Evolutionary conservation across 1,140 invertebrate species (phyloP), one percentile per base, ranked within the genome.

Genomic region (Eueides isabella): DNA sequence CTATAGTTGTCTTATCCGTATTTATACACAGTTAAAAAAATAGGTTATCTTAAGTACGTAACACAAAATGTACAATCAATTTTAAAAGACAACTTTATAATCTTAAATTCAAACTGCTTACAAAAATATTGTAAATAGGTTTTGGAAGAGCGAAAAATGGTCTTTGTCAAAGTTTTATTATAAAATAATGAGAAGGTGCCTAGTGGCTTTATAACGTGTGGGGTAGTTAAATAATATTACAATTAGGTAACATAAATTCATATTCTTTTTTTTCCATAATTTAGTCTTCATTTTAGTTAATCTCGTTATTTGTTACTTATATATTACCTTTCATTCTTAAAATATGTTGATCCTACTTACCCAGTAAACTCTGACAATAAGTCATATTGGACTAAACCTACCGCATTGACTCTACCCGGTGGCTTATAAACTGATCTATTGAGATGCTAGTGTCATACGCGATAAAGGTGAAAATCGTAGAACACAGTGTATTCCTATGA

Each of bases 261-360:
- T n/a, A n/a, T n/a, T n/a, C n/a, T n/a, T n/a, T n/a, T n/a, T n/a
- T n/a, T n/a, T n/a, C n/a, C n/a, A n/a, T n/a, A n/a, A n/a, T n/a
- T n/a, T n/a, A n/a, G n/a, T n/a, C n/a, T n/a, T n/a, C n/a, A n/a
- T n/a, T n/a, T n/a, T n/a, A n/a, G n/a, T 66, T 67, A 23, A 30
- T 33, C 5, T 11, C n/a, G n/a, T 55, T 66, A 55, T 70, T 67
- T 67, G 64, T 71, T 71, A 74, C 14, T 14, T 63, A n/a, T 38
- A 30, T 63, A 63, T 63, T 14, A 63, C 14, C 29, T 63, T 72
- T 63, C 66, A 63, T 74, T 70, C 74, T 76, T 80, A 77, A 80
- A 73, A 76, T 73, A 84, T 76, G 74, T 75, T 83, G 65, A 85
- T 84, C 80, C 80, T 80, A 80, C 75, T 84, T 81, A 85, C 83